These are phyloP conservation scores for Linurgus olivaceus DNA, from an alignment of 2,797 vertebrate species.

Conservation along the genomic window DNA sequence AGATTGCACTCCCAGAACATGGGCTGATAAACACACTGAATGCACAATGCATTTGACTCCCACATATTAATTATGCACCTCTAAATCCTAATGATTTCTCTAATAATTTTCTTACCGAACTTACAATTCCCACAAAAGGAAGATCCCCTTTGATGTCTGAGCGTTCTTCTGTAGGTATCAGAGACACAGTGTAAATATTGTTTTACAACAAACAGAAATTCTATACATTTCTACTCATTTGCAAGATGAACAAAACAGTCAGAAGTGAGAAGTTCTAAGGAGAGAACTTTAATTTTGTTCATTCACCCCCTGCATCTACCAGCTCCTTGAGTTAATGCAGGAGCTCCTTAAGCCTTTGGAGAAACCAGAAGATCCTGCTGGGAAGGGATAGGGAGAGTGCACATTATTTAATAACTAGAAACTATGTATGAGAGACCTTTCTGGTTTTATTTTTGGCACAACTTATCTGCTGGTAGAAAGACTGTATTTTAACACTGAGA, in stretches of 20 bases:
- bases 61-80: neutral
- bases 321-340: neutral
- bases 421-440: constrained; percentile 6
- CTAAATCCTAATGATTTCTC: neutral
- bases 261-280: neutral
- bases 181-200: neutral
- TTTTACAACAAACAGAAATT: neutral
- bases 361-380: neutral
- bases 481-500: constrained; percentile 6
- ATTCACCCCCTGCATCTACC: neutral
- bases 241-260: neutral
- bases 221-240: neutral
- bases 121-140: neutral
- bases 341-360: neutral
- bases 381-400: neutral
- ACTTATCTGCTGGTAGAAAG: neutral
- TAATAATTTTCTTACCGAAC: neutral
- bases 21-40: neutral
- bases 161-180: neutral
- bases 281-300: neutral
- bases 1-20: rapidly evolving
- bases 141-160: neutral
- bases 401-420: constrained; percentile 25
- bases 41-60: neutral
- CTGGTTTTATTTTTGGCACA: constrained; percentile 41